Evolutionary conservation across 2,113 vertebrate species (phyloP), one percentile per base, ranked within the genome.

Genomic region (Chloroceryle aenea): DNA sequence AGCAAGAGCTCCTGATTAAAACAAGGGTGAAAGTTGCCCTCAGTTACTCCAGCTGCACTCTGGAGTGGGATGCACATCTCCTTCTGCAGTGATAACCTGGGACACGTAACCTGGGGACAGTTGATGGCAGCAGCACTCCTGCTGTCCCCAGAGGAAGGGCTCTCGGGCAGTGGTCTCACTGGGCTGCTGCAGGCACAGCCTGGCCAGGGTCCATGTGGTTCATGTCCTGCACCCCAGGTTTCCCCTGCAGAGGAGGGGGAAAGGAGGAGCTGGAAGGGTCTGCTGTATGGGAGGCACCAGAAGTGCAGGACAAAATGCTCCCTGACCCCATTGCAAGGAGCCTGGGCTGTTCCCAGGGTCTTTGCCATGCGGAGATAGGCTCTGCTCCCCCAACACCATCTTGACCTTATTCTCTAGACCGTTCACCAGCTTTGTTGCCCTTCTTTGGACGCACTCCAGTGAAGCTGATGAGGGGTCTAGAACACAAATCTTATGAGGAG

Each of bases 151-250:
- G 20, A 40, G 16, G 62, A 58, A 34, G 8, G 42, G 58, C 1
- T 2, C 36, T 7, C 0, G 6, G 58, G 72, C 53, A 47, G 7
- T 7, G 12, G 53, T 42, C 1, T 4, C 20, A 8, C 5, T 40
- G 45, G 0, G 4, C 7, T 29, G 59, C 52, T 2, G 0, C 43
- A 14, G 66, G 81, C 38, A 32, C 61, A 61, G 43, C 62, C 32
- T 0, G 1, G 30, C 66, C 1, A 1, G 67, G 30, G 36, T 43
- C 59, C 15, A 14, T 20, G 0, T 3, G 0, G 68, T 15, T 63
- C 0, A 0, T 27, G 50, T 21, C 5, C 26, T 12, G 56, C 62
- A 14, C 11, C 30, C 18, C 56, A 10, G 26, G 22, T 1, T 40
- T 17, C 21, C 48, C 9, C 5, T 5, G 2, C 9, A 34, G 62